Percentiles rank a stretch among this genome's conserved stretches.
These are phyloP conservation scores for Papilio elwesi DNA, from an alignment of 2,888 invertebrate species.

Conservation along the genomic window DNA sequence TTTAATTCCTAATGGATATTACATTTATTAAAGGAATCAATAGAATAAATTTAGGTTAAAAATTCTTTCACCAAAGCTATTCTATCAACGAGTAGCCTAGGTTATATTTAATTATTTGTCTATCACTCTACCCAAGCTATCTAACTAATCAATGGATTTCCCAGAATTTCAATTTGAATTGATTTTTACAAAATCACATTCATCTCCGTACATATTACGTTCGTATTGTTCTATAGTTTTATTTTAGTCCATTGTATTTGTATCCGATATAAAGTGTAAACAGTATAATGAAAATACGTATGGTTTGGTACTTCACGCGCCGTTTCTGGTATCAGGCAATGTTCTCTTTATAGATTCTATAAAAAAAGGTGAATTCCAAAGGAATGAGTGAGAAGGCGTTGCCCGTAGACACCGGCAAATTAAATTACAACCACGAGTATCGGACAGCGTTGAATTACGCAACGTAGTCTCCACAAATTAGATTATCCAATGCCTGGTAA, in stretches of 20 bases:
- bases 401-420: conserved; percentile 10
- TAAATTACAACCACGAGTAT: conserved; percentile 37
- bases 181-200: too few species aligned
- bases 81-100: too few species aligned
- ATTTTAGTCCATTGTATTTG: neutral
- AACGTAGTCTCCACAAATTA: neutral
- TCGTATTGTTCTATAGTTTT: neutral
- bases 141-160: too few species aligned
- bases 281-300: conserved; percentile 21
- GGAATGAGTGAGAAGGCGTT: conserved; percentile 19
- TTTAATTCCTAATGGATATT: too few species aligned
- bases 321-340: conserved; percentile 55
- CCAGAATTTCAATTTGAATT: too few species aligned
- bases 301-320: conserved; percentile 49
- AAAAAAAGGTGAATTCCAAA: conserved; percentile 65
- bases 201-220: too few species aligned
- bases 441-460: conserved; percentile 1
- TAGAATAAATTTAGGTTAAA: too few species aligned
- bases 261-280: neutral
- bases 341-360: conserved; percentile 68
- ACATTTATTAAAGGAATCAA: too few species aligned
- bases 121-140: too few species aligned
- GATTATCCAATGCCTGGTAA: neutral
- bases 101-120: too few species aligned
- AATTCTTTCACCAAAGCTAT: too few species aligned